Conservation (phyloP, 1,140 invertebrate species). For the Diabrotica undecimpunctata region DNA sequence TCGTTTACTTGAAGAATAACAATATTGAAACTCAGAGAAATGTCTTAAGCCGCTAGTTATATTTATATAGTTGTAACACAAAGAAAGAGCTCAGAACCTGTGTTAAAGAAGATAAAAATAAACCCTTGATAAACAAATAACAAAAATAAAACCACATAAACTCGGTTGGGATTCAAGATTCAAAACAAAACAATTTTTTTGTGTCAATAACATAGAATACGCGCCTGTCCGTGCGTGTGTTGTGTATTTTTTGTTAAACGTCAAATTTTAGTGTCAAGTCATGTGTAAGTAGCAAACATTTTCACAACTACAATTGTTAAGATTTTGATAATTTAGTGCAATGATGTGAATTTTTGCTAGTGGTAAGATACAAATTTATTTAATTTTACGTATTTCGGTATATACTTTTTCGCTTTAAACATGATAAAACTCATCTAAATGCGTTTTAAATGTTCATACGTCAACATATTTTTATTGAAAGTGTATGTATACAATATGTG, state of each 20-base stretch:
- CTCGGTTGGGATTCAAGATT: neutral
- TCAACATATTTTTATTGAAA: constrained; percentile 9
- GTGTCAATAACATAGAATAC: neutral
- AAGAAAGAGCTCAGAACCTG: too few species aligned
- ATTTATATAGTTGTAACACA: too few species aligned
- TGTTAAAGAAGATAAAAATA: too few species aligned
- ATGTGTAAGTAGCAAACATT: constrained; percentile 26
- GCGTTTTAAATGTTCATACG: constrained; percentile 6
- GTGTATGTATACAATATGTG: neutral
- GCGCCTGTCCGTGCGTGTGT: constrained; percentile 7
- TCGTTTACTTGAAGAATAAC: too few species aligned
- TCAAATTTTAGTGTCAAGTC: constrained; percentile 30
- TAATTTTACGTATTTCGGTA: neutral
- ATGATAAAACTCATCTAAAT: neutral
- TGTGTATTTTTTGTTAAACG: constrained; percentile 21
- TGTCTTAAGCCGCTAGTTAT: too few species aligned
- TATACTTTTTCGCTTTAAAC: neutral
- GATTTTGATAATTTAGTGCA: constrained; percentile 11
- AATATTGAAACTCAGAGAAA: too few species aligned
- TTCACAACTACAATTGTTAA: constrained; percentile 7
- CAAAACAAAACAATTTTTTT: too few species aligned
- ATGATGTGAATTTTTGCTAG: constrained; percentile 12
- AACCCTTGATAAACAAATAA: neutral
- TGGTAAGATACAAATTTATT: constrained; percentile 19
- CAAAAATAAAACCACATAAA: neutral